Conservation (phyloP, 2,113 vertebrate species). For the Serinus canaria region DNA sequence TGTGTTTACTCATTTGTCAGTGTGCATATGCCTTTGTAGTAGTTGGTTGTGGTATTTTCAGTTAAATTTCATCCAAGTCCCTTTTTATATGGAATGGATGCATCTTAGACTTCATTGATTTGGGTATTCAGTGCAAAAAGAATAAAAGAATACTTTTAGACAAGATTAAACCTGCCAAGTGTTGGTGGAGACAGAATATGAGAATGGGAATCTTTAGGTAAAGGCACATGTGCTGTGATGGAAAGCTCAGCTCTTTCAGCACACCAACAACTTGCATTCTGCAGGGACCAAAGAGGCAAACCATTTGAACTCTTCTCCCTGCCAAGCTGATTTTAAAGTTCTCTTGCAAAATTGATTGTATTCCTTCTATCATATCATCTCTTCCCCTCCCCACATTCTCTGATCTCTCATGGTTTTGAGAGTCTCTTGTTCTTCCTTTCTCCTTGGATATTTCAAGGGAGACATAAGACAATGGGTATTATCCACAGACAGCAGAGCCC, state of each 20-base stretch:
- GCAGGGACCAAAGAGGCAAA: not conserved
- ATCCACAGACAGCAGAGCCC: not conserved
- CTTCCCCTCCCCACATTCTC: rapidly evolving
- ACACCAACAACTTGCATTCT: not conserved
- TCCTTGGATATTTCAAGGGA: not conserved
- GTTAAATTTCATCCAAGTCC: not conserved
- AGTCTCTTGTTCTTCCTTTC: not conserved
- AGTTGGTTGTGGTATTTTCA: not conserved
- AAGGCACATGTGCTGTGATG: not conserved
- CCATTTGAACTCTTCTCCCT: not conserved
- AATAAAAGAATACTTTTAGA: not conserved
- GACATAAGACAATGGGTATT: not conserved
- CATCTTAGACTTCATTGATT: not conserved
- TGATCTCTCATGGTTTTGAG: not conserved
- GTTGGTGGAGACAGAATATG: not conserved
- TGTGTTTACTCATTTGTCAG: not conserved
- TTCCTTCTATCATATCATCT: not conserved
- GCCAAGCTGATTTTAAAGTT: slow-evolving; percentile 18
- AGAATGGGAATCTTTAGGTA: not conserved
- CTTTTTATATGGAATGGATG: not conserved
- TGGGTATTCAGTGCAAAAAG: not conserved
- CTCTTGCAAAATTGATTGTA: not conserved
- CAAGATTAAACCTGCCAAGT: not conserved
- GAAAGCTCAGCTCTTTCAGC: not conserved
- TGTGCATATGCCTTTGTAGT: not conserved